Evolutionary conservation across 2,113 vertebrate species (phyloP).

Genomic region (Grus americana): DNA sequence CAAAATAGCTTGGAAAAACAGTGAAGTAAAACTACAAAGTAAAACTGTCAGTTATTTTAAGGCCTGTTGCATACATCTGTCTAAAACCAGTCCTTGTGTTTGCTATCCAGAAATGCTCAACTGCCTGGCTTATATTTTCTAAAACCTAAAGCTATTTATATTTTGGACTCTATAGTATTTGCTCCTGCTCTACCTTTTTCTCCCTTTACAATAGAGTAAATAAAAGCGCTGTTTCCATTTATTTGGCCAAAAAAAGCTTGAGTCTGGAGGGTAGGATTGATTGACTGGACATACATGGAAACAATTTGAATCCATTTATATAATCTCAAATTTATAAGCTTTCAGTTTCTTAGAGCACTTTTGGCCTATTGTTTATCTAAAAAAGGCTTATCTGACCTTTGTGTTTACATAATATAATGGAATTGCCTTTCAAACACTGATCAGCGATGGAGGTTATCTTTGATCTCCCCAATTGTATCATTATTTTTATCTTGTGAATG

Average conservation of each 20-base stretch:
- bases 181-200: not conserved
- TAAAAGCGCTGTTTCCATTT: not conserved
- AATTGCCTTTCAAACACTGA: not conserved
- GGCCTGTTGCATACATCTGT: not conserved
- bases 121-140: not conserved
- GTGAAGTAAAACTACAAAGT: not conserved
- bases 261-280: not conserved
- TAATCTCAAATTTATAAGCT: not conserved
- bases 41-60: conserved; percentile 20
- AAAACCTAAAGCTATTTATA: not conserved
- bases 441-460: not conserved
- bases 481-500: not conserved
- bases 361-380: not conserved
- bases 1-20: conserved; percentile 9
- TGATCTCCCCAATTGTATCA: not conserved
- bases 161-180: not conserved
- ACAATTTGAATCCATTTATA: not conserved
- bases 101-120: not conserved
- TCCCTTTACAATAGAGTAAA: not conserved
- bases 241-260: not conserved
- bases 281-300: not conserved
- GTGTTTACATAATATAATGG: not conserved
- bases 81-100: not conserved
- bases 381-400: not conserved
- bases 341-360: not conserved